These are phyloP conservation scores for Petaurus breviceps DNA, from an alignment of 2,113 vertebrate genomes.

Conservation along the genomic window DNA sequence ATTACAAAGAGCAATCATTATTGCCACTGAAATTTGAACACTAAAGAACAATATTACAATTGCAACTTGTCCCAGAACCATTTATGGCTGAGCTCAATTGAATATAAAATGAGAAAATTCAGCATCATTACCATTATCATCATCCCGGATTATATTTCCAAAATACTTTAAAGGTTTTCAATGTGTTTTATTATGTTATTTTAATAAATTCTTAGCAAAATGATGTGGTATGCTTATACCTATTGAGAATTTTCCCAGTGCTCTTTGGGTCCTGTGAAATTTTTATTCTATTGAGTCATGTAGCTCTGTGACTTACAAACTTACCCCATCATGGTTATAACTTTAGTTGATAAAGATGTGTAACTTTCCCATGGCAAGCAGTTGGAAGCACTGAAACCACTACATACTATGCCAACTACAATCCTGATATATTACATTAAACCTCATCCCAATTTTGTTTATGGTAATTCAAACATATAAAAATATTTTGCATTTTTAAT, in stretches of 20 bases:
- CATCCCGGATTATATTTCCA: background rate
- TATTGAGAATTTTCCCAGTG: background rate
- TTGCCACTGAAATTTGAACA: background rate
- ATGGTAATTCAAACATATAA: background rate
- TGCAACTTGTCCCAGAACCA: background rate
- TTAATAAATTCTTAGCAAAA: background rate
- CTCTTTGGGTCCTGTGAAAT: background rate
- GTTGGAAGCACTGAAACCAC: background rate
- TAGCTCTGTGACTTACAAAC: background rate
- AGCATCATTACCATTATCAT: background rate
- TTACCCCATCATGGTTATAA: background rate
- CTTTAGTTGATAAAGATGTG: background rate
- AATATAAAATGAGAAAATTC: background rate
- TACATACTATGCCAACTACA: background rate
- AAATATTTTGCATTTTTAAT: background rate
- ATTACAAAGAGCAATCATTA: background rate
- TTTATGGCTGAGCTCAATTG: too few species aligned
- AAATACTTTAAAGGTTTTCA: background rate
- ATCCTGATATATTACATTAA: background rate
- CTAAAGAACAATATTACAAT: background rate
- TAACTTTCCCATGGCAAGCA: background rate
- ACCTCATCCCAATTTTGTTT: background rate
- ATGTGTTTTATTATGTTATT: background rate
- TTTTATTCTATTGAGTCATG: background rate
- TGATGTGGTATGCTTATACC: background rate